phyloP scores from a whole-genome alignment of 2,888 invertebrate species.

The Acanthosoma haemorrhoidale region DNA sequence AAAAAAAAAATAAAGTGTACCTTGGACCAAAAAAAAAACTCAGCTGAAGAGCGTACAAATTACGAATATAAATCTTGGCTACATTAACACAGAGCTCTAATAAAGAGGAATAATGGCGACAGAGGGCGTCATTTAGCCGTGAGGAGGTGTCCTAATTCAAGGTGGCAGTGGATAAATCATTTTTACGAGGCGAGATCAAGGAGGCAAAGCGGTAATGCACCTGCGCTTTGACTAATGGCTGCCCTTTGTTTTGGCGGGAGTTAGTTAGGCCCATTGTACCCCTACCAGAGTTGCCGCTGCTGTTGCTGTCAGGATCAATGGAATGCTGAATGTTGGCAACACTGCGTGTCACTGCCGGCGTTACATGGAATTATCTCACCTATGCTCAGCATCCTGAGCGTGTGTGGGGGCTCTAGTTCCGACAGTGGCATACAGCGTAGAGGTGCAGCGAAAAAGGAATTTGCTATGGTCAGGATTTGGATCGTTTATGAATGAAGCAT shows the following conservation, averaged over 20 bases:
- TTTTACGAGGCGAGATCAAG: not conserved
- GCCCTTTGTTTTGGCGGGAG: not conserved
- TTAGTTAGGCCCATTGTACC: not conserved
- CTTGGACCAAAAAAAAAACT: not conserved
- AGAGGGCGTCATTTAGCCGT: not conserved
- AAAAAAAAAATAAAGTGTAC: too few relatives aligned
- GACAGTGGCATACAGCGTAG: too few relatives aligned
- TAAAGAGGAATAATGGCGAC: constrained; percentile 12
- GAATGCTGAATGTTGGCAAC: too few relatives aligned
- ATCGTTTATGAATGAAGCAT: too few relatives aligned
- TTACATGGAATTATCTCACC: too few relatives aligned
- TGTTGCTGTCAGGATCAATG: too few relatives aligned
- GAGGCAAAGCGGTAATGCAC: not conserved
- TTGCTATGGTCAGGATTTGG: too few relatives aligned
- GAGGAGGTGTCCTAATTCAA: constrained; percentile 5
- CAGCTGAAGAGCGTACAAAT: not conserved
- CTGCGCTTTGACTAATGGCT: not conserved
- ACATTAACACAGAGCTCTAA: not conserved
- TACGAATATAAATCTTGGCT: not conserved
- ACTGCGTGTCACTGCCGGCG: too few relatives aligned
- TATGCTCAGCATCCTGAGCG: too few relatives aligned
- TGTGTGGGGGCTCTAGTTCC: too few relatives aligned
- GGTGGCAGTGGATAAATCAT: not conserved
- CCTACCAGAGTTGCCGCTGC: too few relatives aligned
- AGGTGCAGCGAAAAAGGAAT: too few relatives aligned